These are phyloP conservation scores for Monopis laevigella DNA, from an alignment of 2,888 invertebrate genomes.

Conservation along the genomic window DNA sequence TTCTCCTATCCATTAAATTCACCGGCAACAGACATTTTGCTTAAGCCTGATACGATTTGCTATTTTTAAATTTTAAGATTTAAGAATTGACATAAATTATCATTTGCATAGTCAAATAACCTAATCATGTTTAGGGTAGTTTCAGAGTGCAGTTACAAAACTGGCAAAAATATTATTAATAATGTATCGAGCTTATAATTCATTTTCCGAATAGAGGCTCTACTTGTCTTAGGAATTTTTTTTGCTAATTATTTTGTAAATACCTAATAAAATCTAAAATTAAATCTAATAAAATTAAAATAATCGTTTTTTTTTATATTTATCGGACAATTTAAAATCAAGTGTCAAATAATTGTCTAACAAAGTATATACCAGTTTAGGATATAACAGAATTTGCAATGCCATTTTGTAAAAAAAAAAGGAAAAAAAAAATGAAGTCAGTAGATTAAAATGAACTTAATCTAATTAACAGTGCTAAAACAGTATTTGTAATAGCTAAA, in stretches of 20 bases:
- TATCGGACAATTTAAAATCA: not conserved
- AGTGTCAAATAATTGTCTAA: not conserved
- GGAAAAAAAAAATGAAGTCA: not conserved
- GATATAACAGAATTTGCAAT: not conserved
- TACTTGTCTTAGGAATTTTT: too few relatives aligned
- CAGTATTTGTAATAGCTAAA: constrained; percentile 4
- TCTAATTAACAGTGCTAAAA: constrained; percentile 6
- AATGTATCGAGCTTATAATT: too few relatives aligned
- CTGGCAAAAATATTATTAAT: too few relatives aligned
- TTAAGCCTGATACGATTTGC: constrained; percentile 35
- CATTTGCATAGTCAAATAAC: too few relatives aligned
- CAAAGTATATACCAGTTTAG: not conserved
- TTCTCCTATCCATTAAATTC: constrained; percentile 43
- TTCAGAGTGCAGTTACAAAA: too few relatives aligned
- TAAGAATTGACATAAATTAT: too few relatives aligned
- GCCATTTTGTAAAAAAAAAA: constrained; percentile 1
- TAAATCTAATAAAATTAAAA: too few relatives aligned
- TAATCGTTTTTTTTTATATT: too few relatives aligned
- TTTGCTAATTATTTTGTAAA: too few relatives aligned
- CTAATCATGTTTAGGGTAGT: too few relatives aligned
- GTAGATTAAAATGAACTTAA: constrained; percentile 5
- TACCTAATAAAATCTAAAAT: too few relatives aligned
- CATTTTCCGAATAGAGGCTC: too few relatives aligned
- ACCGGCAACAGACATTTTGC: constrained; percentile 29
- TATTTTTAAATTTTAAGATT: constrained; percentile 11